Evolutionary conservation across 2,888 invertebrate species (phyloP).

Genomic region (Scaptomyza cyrtandrae): DNA sequence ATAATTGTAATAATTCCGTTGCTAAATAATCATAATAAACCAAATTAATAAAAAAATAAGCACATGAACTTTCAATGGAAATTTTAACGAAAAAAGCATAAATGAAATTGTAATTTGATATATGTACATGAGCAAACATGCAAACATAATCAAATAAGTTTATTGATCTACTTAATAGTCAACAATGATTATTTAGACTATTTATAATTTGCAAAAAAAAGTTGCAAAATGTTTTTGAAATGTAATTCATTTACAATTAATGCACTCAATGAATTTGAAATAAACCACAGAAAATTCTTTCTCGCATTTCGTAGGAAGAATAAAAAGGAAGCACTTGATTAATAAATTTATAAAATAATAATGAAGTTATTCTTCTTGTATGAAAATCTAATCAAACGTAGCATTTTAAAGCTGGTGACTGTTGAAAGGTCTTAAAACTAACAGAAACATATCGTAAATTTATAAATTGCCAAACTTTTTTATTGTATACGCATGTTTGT

Average conservation of each 20-base stretch:
- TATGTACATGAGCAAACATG: constrained; percentile 17
- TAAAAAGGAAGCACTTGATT: constrained; percentile 19
- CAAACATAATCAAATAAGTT: constrained; percentile 16
- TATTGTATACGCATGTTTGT: constrained; percentile 54
- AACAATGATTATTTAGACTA: constrained; percentile 30
- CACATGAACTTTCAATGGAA: constrained; percentile 32
- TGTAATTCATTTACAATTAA: constrained; percentile 28
- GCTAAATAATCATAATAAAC: constrained; percentile 31
- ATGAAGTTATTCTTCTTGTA: constrained; percentile 20
- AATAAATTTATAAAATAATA: constrained; percentile 21
- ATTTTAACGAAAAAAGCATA: constrained; percentile 22
- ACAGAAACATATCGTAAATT: constrained; percentile 84
- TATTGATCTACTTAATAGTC: constrained; percentile 19
- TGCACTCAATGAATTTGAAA: constrained; percentile 46
- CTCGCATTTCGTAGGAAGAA: constrained; percentile 1
- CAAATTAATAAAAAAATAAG: constrained; percentile 14
- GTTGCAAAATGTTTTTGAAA: constrained; percentile 21
- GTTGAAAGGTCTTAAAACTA: constrained; percentile 82
- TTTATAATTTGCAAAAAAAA: constrained; percentile 15
- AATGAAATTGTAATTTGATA: constrained; percentile 12
- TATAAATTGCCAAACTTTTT: constrained; percentile 83
- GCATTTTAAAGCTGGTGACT: constrained; percentile 74
- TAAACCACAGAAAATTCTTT: constrained; percentile 9
- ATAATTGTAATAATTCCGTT: constrained; percentile 52
- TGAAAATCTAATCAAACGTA: constrained; percentile 56